Percentiles rank a stretch among this genome's conserved stretches.
Evolutionary conservation across 1,140 invertebrate species (phyloP).

Genomic region (Littorina saxatilis): DNA sequence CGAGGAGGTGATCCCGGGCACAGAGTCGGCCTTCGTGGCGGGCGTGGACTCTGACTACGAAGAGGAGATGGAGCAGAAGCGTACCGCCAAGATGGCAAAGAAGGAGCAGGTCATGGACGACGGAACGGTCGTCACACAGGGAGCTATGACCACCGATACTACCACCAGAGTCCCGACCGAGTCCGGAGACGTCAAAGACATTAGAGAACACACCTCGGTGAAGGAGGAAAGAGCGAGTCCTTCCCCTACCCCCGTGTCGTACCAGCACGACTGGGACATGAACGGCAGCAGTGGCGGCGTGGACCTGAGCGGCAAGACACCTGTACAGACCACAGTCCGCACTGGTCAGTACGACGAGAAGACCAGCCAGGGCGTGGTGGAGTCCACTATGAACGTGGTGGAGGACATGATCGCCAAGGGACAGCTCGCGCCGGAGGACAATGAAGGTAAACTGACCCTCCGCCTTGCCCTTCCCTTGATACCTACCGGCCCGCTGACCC

Average conservation of each 20-base stretch:
- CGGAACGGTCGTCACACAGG: slow-evolving; percentile 63
- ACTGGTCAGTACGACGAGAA: slow-evolving; percentile 48
- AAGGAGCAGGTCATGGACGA: slow-evolving; percentile 63
- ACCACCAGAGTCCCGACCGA: slow-evolving; percentile 44
- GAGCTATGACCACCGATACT: slow-evolving; percentile 53
- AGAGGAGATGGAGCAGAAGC: slow-evolving; percentile 30
- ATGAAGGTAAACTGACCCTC: slow-evolving; percentile 37
- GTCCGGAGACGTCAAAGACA: slow-evolving; percentile 55
- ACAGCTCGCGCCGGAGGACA: slow-evolving; percentile 30
- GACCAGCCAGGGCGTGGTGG: slow-evolving; percentile 39
- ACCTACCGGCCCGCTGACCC: too few relatives aligned
- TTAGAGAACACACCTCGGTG: slow-evolving; percentile 25
- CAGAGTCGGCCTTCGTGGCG: slow-evolving; percentile 63
- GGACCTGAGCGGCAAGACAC: slow-evolving; percentile 40
- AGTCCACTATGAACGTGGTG: slow-evolving; percentile 41
- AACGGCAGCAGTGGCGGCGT: background rate
- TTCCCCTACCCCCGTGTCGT: slow-evolving; percentile 40
- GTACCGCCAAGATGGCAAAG: slow-evolving; percentile 54
- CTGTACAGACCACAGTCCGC: slow-evolving; percentile 44
- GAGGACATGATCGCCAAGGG: slow-evolving; percentile 45
- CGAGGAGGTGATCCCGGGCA: slow-evolving; percentile 69
- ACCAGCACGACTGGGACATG: background rate
- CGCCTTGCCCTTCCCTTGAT: too few relatives aligned
- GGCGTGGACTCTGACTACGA: slow-evolving; percentile 51
- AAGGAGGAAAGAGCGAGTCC: slow-evolving; percentile 50